Evolutionary conservation across 2,797 vertebrate species (phyloP).

Genomic region (Gobio occitaniae): DNA sequence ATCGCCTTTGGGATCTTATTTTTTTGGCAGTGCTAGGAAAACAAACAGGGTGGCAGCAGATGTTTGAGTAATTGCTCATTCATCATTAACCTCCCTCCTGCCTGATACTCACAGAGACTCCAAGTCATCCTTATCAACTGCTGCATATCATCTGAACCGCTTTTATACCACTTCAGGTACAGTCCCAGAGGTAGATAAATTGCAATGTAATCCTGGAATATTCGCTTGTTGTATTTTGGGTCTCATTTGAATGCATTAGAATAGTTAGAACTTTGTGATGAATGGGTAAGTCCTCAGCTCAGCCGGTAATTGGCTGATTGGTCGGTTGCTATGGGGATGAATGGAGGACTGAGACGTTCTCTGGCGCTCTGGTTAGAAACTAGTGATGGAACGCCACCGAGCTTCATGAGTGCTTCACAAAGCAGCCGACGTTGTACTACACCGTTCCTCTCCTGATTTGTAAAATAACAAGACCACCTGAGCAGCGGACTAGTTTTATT

Average conservation of each 20-base stretch:
- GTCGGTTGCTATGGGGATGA: conserved; percentile 25
- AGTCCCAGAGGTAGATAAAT: conserved; percentile 8
- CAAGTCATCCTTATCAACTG: conserved; percentile 11
- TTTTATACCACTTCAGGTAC: conserved; percentile 20
- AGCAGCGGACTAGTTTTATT: background rate
- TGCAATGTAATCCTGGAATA: background rate
- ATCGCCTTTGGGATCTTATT: conserved; percentile 47
- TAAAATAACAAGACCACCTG: conserved; percentile 25
- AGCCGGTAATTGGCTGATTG: conserved; percentile 48
- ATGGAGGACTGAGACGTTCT: conserved; percentile 33
- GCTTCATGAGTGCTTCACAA: background rate
- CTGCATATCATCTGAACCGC: conserved; percentile 7
- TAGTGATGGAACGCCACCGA: conserved; percentile 18
- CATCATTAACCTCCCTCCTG: conserved; percentile 60
- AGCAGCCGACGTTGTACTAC: background rate
- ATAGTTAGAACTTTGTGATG: conserved; percentile 33
- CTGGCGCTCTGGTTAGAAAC: conserved; percentile 15
- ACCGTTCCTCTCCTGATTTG: background rate
- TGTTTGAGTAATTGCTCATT: conserved; percentile 68
- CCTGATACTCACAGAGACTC: conserved; percentile 38
- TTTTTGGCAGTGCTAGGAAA: conserved; percentile 60
- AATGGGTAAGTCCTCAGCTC: conserved; percentile 35
- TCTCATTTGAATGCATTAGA: conserved; percentile 23
- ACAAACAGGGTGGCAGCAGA: conserved; percentile 63
- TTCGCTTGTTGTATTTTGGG: conserved; percentile 16